Evolutionary conservation across 2,113 vertebrate genomes (phyloP), one percentile per base, ranked within the genome.

Genomic region (Hydrochoerus hydrochaeris): DNA sequence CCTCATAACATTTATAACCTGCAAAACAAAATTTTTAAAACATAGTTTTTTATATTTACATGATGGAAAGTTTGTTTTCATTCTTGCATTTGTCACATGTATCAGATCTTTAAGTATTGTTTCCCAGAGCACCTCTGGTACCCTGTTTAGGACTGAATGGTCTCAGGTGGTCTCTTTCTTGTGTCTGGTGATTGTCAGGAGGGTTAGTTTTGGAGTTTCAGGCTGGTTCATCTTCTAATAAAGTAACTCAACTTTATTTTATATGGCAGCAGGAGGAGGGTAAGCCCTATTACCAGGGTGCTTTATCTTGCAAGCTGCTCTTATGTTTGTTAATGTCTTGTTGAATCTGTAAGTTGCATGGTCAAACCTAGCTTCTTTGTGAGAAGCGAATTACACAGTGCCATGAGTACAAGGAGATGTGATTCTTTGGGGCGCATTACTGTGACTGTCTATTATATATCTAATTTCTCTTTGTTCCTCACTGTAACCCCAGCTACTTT

Each of bases 1-100:
- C 13, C 69, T 78, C 22, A 73, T 14, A 78, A 41, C 35, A 77
- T 54, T 85, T 87, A 49, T 80, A 81, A 77, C 32, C 22, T 95
- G 26, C 5, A 93, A 80, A 78, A 69, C 26, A 75, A 24, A 17
- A 49, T 65, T 92, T 96, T 46, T 96, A 80, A 91, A 88, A 80
- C 71, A 77, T n/a, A 84, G 54, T 13, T 26, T 83, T 38, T 58
- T 67, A 78, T 12, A 93, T 75, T 91, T 96, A 71, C 38, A 54
- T 94, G 94, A 93, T 83, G n/a, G 65, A 88, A 94, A 75, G 67
- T 96, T 93, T 89, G 14, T 35, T 67, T 94, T 94, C 46, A 88
- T 78, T 82, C 30, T 63, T 90, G 24, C 41, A 24, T 96, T 90
- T 81, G 26, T 88, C 17, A 89, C 35, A 71, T 83, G 49, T n/a